Base-by-base conservation (phyloP, 2,888 invertebrate species). In the Lepeophtheirus nordmannii region DNA sequence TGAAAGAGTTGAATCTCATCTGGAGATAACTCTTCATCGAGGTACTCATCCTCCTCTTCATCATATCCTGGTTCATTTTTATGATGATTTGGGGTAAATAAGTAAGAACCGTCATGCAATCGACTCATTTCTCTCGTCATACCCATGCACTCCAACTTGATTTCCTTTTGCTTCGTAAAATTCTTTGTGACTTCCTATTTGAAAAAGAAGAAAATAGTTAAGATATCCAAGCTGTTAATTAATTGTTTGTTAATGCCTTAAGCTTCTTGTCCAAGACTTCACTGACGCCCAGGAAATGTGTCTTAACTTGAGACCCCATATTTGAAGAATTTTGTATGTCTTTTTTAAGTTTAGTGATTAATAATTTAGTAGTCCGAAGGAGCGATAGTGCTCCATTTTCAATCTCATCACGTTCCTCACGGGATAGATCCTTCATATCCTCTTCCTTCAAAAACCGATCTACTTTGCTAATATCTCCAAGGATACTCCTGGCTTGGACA, bases 1-100 rank as follows among this genome's bases (percentile, higher is more conserved):
- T 93, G 89, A 75, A 92, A 89, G 82, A 93, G 85, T 76, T 93
- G 93, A 68, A 90, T 78, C 75, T 94, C 93, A 73, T 93, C 93
- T 0, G 86, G 80, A 68, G 86, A 86, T 0, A 90, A 74, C 68
- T 85, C 84, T 71, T 82, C 81, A 9, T 78, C 70, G 57, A 70
- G 70, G 65, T 63, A 39, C n/a, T 59, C 58, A 30, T 60, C 61
- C n/a, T 37, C 14, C 10, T 68, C 40, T 40, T 7, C 20, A 14
- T 37, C 56, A 57, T 30, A 30, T 40, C n/a, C 38, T 10, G n/a
- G 10, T 14, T 14, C 10, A 12, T 40, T 37, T 8, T 23, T 62
- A 14, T 60, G 38, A 17, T 20, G 62, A 17, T 58, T 23, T 38
- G 40, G 62, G 12, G 56, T 40, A 22, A 39, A 11, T 12, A 61